phyloP scores from a whole-genome alignment of 2,888 invertebrate genomes.

The Amiota communis region DNA sequence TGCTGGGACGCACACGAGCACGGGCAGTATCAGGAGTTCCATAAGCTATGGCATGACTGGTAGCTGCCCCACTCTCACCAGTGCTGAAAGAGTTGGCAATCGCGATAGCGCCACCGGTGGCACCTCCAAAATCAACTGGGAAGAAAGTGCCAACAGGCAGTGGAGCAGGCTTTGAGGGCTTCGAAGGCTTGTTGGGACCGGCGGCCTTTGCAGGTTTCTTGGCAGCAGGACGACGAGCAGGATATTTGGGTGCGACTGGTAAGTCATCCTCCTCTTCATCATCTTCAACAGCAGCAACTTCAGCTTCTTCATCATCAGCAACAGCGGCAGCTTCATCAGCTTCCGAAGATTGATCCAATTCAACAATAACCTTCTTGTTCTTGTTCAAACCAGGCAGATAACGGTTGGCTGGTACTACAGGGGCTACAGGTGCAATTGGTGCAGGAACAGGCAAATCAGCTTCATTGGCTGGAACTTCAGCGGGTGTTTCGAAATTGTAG shows the following conservation, averaged over 20 bases:
- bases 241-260: slow-evolving; percentile 55
- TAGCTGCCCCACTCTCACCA: slow-evolving; percentile 72
- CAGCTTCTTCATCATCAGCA: slow-evolving; percentile 58
- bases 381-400: slow-evolving; percentile 62
- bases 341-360: slow-evolving; percentile 67
- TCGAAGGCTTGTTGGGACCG: slow-evolving; percentile 49
- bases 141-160: slow-evolving; percentile 72
- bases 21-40: slow-evolving; percentile 70
- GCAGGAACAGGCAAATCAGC: slow-evolving; percentile 62
- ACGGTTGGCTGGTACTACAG: slow-evolving; percentile 58
- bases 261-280: slow-evolving; percentile 60
- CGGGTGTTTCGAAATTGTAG: slow-evolving; percentile 62
- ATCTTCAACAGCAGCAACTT: slow-evolving; percentile 58
- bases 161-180: slow-evolving; percentile 52
- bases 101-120: slow-evolving; percentile 72
- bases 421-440: slow-evolving; percentile 61
- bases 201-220: slow-evolving; percentile 54
- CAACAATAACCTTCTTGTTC: slow-evolving; percentile 69
- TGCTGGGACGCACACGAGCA: slow-evolving; percentile 63
- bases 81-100: slow-evolving; percentile 74
- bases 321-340: slow-evolving; percentile 54
- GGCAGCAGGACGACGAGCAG: slow-evolving; percentile 66
- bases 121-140: slow-evolving; percentile 72
- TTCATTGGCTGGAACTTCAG: slow-evolving; percentile 44
- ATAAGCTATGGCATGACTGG: slow-evolving; percentile 73